Percentiles rank a stretch among this genome's conserved stretches.
Conservation (phyloP, 2,888 invertebrate species). For the Anagyrus pseudococci region DNA sequence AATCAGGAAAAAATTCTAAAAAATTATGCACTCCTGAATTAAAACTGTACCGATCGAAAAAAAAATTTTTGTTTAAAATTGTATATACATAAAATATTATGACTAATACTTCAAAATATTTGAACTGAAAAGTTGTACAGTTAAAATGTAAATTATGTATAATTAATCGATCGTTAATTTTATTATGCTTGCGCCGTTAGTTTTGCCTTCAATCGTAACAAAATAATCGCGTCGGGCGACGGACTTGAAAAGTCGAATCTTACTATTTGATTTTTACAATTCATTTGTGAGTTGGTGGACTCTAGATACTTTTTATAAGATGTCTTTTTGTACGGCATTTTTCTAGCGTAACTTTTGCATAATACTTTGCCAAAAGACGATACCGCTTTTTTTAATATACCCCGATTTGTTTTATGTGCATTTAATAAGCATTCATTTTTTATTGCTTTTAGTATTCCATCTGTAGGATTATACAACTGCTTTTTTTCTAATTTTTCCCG, state of each 20-base stretch:
- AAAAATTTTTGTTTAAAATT: no score
- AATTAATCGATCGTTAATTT: no score
- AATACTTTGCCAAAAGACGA: constrained; percentile 66
- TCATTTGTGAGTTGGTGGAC: neutral
- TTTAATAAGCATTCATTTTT: constrained; percentile 39
- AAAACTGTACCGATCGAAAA: no score
- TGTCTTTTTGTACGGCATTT: constrained; percentile 39
- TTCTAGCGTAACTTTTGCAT: constrained; percentile 56
- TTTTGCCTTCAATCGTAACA: constrained; percentile 50
- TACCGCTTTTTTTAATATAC: constrained; percentile 46
- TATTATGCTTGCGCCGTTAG: no score
- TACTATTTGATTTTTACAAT: constrained; percentile 40
- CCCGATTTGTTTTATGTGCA: neutral
- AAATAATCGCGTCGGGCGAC: constrained; percentile 69
- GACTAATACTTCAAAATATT: no score
- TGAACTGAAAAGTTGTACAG: no score
- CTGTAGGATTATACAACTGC: neutral
- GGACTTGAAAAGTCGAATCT: constrained; percentile 67
- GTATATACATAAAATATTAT: no score
- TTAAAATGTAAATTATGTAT: no score
- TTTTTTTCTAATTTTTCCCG: constrained; percentile 12
- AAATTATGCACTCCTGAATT: no score
- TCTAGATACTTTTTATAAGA: neutral
- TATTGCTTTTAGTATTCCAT: constrained; percentile 1
- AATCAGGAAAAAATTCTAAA: no score